Evolutionary conservation across 2,113 vertebrate species (phyloP).

Genomic region (Tragelaphus strepsiceros): DNA sequence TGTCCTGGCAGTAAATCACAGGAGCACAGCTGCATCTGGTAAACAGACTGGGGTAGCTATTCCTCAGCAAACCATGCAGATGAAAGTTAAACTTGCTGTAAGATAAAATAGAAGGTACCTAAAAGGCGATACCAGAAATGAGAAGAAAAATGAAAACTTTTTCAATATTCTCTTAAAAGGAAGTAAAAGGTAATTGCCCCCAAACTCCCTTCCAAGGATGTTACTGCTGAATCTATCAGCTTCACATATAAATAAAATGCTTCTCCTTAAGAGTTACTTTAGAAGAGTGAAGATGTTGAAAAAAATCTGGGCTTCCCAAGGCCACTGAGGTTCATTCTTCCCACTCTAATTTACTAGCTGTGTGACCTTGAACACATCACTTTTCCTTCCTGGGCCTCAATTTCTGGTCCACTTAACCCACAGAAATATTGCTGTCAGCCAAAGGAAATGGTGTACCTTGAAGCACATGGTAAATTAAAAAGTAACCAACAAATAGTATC

Average conservation of each 20-base stretch:
- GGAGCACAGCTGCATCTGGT: slow-evolving; percentile 59
- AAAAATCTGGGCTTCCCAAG: background rate
- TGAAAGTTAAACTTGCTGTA: background rate
- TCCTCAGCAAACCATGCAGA: background rate
- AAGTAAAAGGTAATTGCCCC: background rate
- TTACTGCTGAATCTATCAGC: background rate
- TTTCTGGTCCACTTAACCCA: background rate
- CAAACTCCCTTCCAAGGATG: background rate
- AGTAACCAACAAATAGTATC: background rate
- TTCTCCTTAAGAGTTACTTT: background rate
- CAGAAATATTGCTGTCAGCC: background rate
- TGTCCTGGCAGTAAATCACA: slow-evolving; percentile 38
- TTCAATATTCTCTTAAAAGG: background rate
- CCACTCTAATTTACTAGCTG: background rate
- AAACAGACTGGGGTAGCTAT: slow-evolving; percentile 9
- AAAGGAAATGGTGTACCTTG: background rate
- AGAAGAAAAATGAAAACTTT: background rate
- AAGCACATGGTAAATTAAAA: background rate
- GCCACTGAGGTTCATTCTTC: background rate
- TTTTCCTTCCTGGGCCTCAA: background rate
- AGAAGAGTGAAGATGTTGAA: background rate
- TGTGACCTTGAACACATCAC: background rate
- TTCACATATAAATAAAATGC: background rate
- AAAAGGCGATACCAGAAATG: background rate
- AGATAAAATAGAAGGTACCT: background rate